These are phyloP conservation scores for Antechinus flavipes DNA, from an alignment of 2,113 vertebrate species.

Conservation along the genomic window DNA sequence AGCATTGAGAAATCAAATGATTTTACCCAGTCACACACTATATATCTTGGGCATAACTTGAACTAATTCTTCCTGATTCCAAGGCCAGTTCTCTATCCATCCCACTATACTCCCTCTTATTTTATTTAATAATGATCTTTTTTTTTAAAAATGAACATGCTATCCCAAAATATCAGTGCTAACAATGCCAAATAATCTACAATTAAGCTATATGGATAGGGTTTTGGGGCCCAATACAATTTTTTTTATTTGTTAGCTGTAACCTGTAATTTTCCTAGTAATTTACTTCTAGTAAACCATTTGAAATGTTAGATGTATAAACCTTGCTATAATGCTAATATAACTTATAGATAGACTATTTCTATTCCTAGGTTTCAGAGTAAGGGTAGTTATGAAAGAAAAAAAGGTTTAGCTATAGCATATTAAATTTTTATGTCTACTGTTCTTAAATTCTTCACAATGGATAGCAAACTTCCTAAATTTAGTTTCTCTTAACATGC, in stretches of 20 bases:
- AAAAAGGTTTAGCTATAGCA: conserved; percentile 42
- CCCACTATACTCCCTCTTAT: neutral
- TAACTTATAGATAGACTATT: conserved; percentile 1
- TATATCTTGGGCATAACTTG: neutral
- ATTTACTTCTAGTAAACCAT: neutral
- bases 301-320: neutral
- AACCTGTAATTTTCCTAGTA: neutral
- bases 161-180: neutral
- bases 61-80: neutral
- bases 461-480: conserved; percentile 39
- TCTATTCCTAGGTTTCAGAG: conserved; percentile 17
- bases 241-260: neutral
- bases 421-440: conserved; percentile 32
- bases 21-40: neutral
- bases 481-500: conserved; percentile 48
- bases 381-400: neutral
- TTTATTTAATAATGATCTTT: neutral
- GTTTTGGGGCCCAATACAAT: neutral
- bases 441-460: conserved; percentile 45
- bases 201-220: neutral
- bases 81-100: neutral
- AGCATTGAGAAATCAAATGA: neutral
- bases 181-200: neutral
- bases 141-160: neutral
- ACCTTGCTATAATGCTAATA: conserved; percentile 19